Evolutionary conservation across 2,797 vertebrate species (phyloP).

Genomic region (Sebastes steindachneri): DNA sequence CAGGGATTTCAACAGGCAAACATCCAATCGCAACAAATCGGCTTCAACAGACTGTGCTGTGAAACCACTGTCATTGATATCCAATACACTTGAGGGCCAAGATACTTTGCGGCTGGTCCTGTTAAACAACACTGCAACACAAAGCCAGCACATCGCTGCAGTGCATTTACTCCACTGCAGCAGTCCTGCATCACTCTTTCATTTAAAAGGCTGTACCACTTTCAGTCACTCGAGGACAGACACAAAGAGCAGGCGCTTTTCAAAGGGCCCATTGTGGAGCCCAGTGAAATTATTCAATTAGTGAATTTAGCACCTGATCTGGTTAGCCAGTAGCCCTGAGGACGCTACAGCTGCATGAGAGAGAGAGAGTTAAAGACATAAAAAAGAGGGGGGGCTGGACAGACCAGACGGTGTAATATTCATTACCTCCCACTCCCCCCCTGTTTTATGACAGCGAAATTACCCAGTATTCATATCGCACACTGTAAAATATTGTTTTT

Average conservation of each 20-base stretch:
- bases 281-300: constrained; percentile 83
- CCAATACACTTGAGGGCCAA: constrained; percentile 43
- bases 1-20: constrained; percentile 33
- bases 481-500: constrained; percentile 72
- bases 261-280: constrained; percentile 78
- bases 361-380: constrained; percentile 10
- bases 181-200: constrained; percentile 47
- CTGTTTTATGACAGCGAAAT: constrained; percentile 72
- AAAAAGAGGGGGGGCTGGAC: constrained; percentile 45
- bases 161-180: constrained; percentile 50
- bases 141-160: constrained; percentile 48
- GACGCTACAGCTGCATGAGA: constrained; percentile 77
- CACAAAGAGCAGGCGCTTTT: constrained; percentile 79
- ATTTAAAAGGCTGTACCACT: constrained; percentile 63
- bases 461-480: constrained; percentile 73
- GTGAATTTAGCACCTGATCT: constrained; percentile 84
- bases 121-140: constrained; percentile 51
- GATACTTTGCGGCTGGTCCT: constrained; percentile 34
- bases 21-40: constrained; percentile 34
- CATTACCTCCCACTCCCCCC: constrained; percentile 72
- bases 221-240: constrained; percentile 76
- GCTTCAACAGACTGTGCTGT: constrained; percentile 13
- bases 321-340: constrained; percentile 77
- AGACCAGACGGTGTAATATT: constrained; percentile 76
- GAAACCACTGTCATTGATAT: constrained; percentile 46